Base-by-base conservation (phyloP, 2,888 invertebrate species). In the Antheraea yamamai region DNA sequence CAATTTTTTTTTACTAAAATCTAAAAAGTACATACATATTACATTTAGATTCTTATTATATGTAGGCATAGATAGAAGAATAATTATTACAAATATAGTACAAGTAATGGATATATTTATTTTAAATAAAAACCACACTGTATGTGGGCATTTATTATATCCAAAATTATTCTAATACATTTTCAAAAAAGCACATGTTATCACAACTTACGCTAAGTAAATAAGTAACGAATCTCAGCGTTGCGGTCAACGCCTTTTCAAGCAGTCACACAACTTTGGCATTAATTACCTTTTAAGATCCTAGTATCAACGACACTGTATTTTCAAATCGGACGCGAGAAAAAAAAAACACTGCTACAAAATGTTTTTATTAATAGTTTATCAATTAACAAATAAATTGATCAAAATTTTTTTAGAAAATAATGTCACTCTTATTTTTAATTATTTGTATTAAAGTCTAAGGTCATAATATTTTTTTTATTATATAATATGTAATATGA, bases 231-330 rank as follows among this genome's bases (percentile, higher is more conserved):
- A 73, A 74, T 74, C 74, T 76, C 71, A 81, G 78, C 74, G 80
- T 81, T 79, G 78, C 87, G 89, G 89, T 89, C 89, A 89, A 88
- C 85, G 89, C 86, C 88, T 88, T 77, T 76, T 74, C 73, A 83
- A 84, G 81, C 80, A 76, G 87, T 85, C 84, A 80, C 76, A 82
- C 87, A 79, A 82, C 81, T 84, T 84, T 78, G 76, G 51, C 77
- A 77, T 76, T 73, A 77, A 72, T 73, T 73, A 78, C 73, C 72
- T 71, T 70, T 74, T 74, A 70, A 47, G 70, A 74, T 55, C 35
- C 70, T 35, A 70, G 68, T 55, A 70, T 35, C 74, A 55, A 23
- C 20, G 35, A 23, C 68, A 35, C 66, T 23, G 51, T 55, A 74
- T 39, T 58, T 35, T 55, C 35, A 70, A 74, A 55, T 35, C 74